Conservation (phyloP, 2,797 vertebrate species). For the Lithobates sylvaticus region DNA sequence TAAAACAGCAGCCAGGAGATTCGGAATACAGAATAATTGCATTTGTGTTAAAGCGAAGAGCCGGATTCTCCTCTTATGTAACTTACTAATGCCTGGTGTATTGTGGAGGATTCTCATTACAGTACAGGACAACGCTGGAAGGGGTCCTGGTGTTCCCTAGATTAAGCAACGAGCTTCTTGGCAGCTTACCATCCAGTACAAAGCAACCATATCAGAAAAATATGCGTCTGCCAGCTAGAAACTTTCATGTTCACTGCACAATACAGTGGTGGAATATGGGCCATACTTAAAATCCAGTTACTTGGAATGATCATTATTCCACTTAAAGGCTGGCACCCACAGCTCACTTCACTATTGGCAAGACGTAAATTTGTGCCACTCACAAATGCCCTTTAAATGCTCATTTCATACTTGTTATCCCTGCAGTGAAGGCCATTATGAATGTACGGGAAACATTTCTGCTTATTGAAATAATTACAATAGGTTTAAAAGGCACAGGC, state of each 20-base stretch:
- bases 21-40: constrained; percentile 97
- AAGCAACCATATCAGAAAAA: constrained; percentile 11
- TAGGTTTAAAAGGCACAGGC: constrained; percentile 44
- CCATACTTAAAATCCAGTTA: constrained; percentile 39
- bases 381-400: constrained; percentile 41
- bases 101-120: constrained; percentile 74
- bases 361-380: constrained; percentile 38
- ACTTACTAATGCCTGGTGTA: constrained; percentile 80
- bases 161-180: constrained; percentile 57
- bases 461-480: constrained; percentile 54
- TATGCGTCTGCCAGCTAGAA: background rate
- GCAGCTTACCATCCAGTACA: background rate
- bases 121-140: constrained; percentile 64
- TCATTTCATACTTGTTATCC: constrained; percentile 53
- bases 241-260: constrained; percentile 35
- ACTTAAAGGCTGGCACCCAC: constrained; percentile 36
- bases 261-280: constrained; percentile 13
- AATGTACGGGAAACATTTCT: constrained; percentile 39
- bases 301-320: constrained; percentile 39
- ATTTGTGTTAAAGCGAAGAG: constrained; percentile 87
- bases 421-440: constrained; percentile 44
- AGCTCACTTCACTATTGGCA: constrained; percentile 21
- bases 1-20: constrained; percentile 93
- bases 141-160: constrained; percentile 61
- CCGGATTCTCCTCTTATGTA: constrained; percentile 84